These are phyloP conservation scores for Exocentrus adspersus DNA, from an alignment of 2,888 invertebrate genomes.

Conservation along the genomic window DNA sequence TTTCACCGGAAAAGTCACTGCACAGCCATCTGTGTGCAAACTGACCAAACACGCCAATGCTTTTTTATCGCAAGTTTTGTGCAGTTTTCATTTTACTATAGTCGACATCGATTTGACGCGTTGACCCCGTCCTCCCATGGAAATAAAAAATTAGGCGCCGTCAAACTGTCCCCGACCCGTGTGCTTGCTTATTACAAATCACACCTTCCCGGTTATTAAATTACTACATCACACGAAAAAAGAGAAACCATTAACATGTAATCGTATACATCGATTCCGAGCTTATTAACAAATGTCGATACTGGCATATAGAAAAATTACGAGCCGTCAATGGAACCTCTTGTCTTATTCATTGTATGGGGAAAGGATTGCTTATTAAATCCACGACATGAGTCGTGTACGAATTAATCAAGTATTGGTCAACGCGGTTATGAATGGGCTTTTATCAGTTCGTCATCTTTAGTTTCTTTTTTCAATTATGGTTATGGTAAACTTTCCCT, in stretches of 20 bases:
- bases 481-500: no score
- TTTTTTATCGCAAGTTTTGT: constrained; percentile 47
- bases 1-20: constrained; percentile 55
- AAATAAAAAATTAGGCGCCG: no score
- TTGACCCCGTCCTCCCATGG: no score
- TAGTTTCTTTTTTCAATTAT: neutral
- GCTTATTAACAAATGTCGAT: neutral
- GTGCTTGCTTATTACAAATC: no score
- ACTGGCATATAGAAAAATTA: neutral
- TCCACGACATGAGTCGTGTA: neutral
- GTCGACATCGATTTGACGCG: constrained; percentile 29
- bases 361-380: neutral
- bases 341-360: neutral
- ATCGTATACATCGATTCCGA: neutral
- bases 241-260: neutral
- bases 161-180: no score
- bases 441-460: neutral
- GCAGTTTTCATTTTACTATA: constrained; percentile 45
- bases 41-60: constrained; percentile 57
- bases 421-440: neutral
- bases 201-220: neutral
- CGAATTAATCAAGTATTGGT: neutral
- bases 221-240: neutral
- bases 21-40: constrained; percentile 61
- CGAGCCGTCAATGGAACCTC: neutral